Conservation (phyloP, 2,113 vertebrate genomes). For the Lutjanus erythropterus region DNA sequence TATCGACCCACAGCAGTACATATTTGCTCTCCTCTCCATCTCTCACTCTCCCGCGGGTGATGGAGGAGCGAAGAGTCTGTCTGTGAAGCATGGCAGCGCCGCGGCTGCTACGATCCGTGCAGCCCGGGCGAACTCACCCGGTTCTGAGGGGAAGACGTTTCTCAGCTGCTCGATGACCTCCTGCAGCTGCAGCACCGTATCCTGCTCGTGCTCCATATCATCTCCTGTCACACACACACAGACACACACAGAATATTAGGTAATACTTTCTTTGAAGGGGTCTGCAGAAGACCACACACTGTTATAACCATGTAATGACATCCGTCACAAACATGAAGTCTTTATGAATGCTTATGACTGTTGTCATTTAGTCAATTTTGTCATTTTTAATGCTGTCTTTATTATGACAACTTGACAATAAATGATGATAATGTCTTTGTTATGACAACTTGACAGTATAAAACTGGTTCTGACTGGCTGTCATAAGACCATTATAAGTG, state of each 20-base stretch:
- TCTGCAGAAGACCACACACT: too few species aligned
- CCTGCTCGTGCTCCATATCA: conserved; percentile 88
- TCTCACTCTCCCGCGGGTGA: conserved; percentile 37
- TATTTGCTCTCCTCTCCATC: conserved; percentile 69
- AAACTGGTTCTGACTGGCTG: too few species aligned
- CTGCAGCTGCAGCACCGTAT: conserved; percentile 94
- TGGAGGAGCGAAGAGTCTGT: conserved; percentile 30
- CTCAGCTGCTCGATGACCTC: conserved; percentile 98
- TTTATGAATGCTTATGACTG: too few species aligned
- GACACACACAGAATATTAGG: conserved; percentile 34
- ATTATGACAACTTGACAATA: too few species aligned
- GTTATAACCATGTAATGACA: too few species aligned
- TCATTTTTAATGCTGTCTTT: too few species aligned
- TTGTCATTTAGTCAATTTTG: too few species aligned
- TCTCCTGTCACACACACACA: conserved; percentile 85
- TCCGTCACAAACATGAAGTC: too few species aligned
- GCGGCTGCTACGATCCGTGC: background rate
- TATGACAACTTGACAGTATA: too few species aligned
- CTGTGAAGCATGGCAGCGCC: conserved; percentile 6
- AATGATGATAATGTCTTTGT: too few species aligned
- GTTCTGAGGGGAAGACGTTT: conserved; percentile 92
- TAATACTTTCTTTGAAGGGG: too few species aligned
- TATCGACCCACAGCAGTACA: conserved; percentile 65
- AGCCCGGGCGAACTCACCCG: conserved; percentile 64
- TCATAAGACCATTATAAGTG: too few species aligned